Evolutionary conservation across 2,797 vertebrate species (phyloP).

Genomic region (Myotis planiceps): DNA sequence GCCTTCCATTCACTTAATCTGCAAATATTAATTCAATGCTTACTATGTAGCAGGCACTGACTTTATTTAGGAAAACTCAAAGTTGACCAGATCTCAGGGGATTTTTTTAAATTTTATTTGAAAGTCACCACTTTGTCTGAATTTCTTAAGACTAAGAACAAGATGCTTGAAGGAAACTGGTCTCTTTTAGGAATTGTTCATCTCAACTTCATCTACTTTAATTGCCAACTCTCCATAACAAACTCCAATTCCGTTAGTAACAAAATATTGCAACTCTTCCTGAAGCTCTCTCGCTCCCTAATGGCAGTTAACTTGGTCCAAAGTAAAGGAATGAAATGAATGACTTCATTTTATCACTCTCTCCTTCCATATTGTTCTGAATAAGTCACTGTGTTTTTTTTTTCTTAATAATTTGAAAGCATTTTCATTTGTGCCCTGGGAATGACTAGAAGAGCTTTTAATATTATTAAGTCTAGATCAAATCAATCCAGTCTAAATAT

Average conservation of each 20-base stretch:
- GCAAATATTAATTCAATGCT: background rate
- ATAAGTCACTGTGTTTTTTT: conserved; percentile 58
- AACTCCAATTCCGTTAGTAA: conserved; percentile 48
- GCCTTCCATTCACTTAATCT: background rate
- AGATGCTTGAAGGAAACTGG: conserved; percentile 28
- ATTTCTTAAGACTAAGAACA: conserved; percentile 42
- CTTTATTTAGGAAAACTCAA: background rate
- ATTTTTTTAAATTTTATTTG: conserved; percentile 11
- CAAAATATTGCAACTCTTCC: conserved; percentile 25
- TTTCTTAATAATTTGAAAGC: conserved; percentile 80
- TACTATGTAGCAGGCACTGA: background rate
- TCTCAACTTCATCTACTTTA: conserved; percentile 47
- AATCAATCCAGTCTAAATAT: conserved; percentile 75
- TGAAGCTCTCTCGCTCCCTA: background rate
- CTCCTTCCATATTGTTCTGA: conserved; percentile 57
- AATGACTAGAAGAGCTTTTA: conserved; percentile 79
- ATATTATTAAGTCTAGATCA: conserved; percentile 81
- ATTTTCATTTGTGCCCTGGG: conserved; percentile 73
- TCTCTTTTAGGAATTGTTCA: conserved; percentile 35
- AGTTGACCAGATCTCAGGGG: background rate
- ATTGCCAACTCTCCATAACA: conserved; percentile 57
- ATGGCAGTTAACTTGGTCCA: conserved; percentile 32
- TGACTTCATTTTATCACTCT: conserved; percentile 63
- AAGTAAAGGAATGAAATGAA: conserved; percentile 36
- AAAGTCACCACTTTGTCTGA: conserved; percentile 23